Base-by-base conservation (phyloP, 1,140 invertebrate genomes). In the Aphaenogaster ashmeadi region DNA sequence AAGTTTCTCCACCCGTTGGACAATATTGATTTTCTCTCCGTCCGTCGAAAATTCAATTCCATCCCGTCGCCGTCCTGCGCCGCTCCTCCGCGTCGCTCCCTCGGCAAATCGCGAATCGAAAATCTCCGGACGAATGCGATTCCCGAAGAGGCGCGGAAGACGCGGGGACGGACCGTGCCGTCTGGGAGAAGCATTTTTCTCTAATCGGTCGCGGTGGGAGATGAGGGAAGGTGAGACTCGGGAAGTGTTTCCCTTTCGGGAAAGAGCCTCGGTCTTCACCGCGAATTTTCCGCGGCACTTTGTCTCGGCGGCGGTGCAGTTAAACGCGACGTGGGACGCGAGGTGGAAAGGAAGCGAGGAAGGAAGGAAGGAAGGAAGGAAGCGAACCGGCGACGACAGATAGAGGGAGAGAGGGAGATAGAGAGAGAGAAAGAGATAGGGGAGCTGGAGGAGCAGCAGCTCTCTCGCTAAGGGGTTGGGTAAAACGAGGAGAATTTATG, bases 11-110 rank as follows among this genome's bases (percentile, higher is more conserved):
- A 38, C 52, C 90, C 87, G 89, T 81, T 90, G 90, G 87, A 91
- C 85, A 91, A 91, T 91, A 91, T 91, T 91, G 90, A 91, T 90
- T 91, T 91, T 91, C 89, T 69, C 88, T 88, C 74, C 60, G 89
- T 86, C 74, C 80, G 87, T 88, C 69, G 89, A 88, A 91, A 91
- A 91, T 91, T 90, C 89, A 88, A 88, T 90, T 91, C 81, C 78
- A 74, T 36, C 38, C 78, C 38, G 18, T 9, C 47, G 18, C 66
- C 56, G 44, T 13, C 6, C 9, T 36, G 47, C 1, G 15, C 3
- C 64, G 27, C 47, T 27, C 5, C 69, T 66, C 27, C 60, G 6
- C 27, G 27, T 38, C 36, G 71, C 27, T 15, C 44, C 41, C 47
- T 56, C 18, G 58, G 64, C 54, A 38, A 52, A 54, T 74, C 52